phyloP scores from a whole-genome alignment of 2,113 vertebrate species.

The Dipodomys spectabilis region DNA sequence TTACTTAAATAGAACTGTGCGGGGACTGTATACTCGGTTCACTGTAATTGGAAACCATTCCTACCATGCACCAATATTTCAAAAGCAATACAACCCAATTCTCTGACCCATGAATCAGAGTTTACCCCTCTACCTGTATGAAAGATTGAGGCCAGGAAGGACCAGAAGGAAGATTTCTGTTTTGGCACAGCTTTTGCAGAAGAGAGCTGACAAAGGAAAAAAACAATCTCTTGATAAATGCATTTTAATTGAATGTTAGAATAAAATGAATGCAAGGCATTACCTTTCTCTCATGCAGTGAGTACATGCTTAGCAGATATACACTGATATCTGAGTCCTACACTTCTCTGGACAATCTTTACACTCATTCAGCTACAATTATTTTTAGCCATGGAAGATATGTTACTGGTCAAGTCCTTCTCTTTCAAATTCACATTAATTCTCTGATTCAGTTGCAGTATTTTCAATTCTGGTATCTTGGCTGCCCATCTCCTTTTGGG shows the following conservation, averaged over 20 bases:
- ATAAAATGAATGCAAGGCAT: constrained; percentile 8
- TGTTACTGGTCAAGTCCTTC: background rate
- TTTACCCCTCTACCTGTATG: constrained; percentile 51
- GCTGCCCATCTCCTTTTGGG: background rate
- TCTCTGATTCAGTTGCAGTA: background rate
- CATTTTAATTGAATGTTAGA: constrained; percentile 64
- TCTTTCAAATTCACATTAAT: constrained; percentile 26
- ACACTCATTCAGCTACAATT: background rate
- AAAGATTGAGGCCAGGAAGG: constrained; percentile 68
- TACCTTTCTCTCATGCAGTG: background rate
- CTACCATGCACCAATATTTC: constrained; percentile 70
- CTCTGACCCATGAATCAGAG: constrained; percentile 74
- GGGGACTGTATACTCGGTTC: background rate
- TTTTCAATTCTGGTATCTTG: background rate
- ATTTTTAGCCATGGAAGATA: constrained; percentile 27
- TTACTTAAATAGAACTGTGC: constrained; percentile 77
- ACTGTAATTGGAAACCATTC: constrained; percentile 74
- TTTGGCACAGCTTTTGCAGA: constrained; percentile 42
- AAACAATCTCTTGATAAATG: background rate
- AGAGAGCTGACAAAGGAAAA: constrained; percentile 59
- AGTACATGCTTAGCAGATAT: background rate
- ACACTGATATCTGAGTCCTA: no score
- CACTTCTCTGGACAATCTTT: background rate
- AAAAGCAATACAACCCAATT: constrained; percentile 71
- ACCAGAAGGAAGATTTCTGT: constrained; percentile 26